phyloP scores from a whole-genome alignment of 2,113 vertebrate genomes.

The Lampris megalopsis region DNA sequence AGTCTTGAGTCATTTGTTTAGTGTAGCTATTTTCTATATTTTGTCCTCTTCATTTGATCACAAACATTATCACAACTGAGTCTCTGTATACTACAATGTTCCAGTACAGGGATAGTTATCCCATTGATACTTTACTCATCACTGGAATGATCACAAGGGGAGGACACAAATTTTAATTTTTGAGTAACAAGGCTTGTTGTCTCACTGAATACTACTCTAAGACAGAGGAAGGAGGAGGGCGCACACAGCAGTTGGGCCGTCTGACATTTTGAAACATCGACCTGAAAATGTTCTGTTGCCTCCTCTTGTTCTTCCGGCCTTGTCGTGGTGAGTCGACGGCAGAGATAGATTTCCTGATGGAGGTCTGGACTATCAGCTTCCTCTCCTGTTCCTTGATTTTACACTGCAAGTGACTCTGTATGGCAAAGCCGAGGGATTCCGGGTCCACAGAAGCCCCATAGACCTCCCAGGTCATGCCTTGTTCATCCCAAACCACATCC shows the following conservation, averaged over 20 bases:
- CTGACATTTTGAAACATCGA: conserved; percentile 94
- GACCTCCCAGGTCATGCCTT: conserved; percentile 99
- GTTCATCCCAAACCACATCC: conserved; percentile 97
- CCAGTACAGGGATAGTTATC: conserved; percentile 49
- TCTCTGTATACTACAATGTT: conserved; percentile 72
- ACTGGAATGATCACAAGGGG: conserved; percentile 42
- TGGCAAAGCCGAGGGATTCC: conserved; percentile 94
- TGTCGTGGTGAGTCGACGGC: conserved; percentile 82
- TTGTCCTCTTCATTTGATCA: conserved; percentile 50
- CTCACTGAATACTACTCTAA: conserved; percentile 84
- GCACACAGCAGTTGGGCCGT: conserved; percentile 92
- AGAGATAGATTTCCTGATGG: conserved; percentile 89
- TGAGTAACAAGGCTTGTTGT: conserved; percentile 39
- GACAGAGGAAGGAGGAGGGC: conserved; percentile 90
- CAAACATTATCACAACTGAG: conserved; percentile 65
- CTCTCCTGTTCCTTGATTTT: conserved; percentile 96
- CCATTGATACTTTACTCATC: conserved; percentile 60
- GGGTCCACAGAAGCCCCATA: conserved; percentile 96
- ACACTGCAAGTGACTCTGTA: conserved; percentile 97
- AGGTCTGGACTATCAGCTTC: conserved; percentile 84
- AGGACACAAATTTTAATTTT: conserved; percentile 65
- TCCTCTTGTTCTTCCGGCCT: conserved; percentile 88
- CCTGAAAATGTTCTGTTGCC: conserved; percentile 91
- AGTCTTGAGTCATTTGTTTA: conserved; percentile 55
- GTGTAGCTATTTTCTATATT: conserved; percentile 58